Conservation (phyloP, 35 echinoderm and acorn worm genomes). For the Chiridota heheva region DNA sequence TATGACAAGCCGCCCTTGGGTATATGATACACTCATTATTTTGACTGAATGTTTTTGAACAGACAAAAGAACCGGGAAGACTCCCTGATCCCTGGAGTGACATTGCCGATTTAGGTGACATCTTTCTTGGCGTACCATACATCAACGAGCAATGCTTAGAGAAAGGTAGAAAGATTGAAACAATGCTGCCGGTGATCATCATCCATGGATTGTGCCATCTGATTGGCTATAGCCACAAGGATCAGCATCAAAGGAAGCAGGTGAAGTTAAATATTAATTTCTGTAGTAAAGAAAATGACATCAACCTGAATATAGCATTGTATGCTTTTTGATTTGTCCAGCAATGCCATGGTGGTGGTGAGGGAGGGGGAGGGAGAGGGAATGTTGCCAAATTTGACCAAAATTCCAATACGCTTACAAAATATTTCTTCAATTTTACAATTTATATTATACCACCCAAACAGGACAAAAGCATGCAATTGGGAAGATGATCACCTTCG, state of each 20-base stretch:
- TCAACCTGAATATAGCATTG: background rate
- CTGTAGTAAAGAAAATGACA: background rate
- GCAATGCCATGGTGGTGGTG: background rate
- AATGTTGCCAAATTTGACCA: background rate
- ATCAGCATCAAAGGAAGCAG: conserved; percentile 62
- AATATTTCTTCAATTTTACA: conserved; percentile 4
- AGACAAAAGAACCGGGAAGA: conserved; percentile 65
- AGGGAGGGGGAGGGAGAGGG: background rate
- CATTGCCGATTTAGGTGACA: conserved; percentile 77
- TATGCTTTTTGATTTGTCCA: background rate
- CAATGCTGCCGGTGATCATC: conserved; percentile 64
- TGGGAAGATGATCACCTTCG: too few relatives aligned
- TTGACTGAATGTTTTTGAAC: too few relatives aligned
- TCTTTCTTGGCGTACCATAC: conserved; percentile 78
- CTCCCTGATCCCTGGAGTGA: conserved; percentile 88
- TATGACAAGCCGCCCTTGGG: too few relatives aligned
- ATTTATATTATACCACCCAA: too few relatives aligned
- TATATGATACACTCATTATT: too few relatives aligned
- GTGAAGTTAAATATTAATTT: conserved; percentile 45
- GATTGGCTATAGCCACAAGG: conserved; percentile 73
- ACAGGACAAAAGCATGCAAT: too few relatives aligned
- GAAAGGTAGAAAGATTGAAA: conserved; percentile 34
- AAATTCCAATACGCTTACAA: background rate
- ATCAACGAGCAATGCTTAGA: conserved; percentile 60
- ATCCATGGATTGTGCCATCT: conserved; percentile 93